Percentiles rank a stretch among this genome's conserved stretches.
Conservation (phyloP, 2,113 vertebrate genomes). For the Polypterus bichir region DNA sequence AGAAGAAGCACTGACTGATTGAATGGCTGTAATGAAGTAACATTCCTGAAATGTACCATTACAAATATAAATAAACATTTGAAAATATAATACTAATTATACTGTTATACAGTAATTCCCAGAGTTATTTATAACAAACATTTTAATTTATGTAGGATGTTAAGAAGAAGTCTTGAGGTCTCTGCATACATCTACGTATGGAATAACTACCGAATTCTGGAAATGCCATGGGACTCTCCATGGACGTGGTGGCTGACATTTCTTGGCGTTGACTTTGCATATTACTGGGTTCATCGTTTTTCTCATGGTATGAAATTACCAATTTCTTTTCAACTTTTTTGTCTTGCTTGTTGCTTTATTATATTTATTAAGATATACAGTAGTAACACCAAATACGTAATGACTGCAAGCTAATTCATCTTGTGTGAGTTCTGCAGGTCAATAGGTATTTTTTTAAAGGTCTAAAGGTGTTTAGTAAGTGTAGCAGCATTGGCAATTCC, state of each 20-base stretch:
- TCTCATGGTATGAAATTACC: slow-evolving; percentile 60
- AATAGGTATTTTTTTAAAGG: too few relatives aligned
- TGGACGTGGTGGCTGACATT: slow-evolving; percentile 84
- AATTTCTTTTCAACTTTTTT: not conserved
- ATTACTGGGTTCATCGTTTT: slow-evolving; percentile 80
- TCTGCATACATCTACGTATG: slow-evolving; percentile 69
- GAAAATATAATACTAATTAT: not conserved
- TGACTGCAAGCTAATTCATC: too few relatives aligned
- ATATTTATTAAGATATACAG: too few relatives aligned
- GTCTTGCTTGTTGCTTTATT: too few relatives aligned
- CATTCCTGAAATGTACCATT: too few relatives aligned
- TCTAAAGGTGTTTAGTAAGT: too few relatives aligned
- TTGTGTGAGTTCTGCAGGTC: too few relatives aligned
- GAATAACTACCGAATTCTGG: slow-evolving; percentile 61
- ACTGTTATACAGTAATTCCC: not conserved
- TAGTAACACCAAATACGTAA: too few relatives aligned
- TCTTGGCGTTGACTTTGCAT: slow-evolving; percentile 72
- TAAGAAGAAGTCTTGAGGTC: slow-evolving; percentile 65
- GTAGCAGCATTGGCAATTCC: too few relatives aligned
- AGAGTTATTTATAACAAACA: not conserved
- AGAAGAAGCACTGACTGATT: too few relatives aligned
- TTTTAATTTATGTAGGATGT: slow-evolving; percentile 43
- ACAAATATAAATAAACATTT: not conserved
- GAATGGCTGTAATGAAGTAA: too few relatives aligned
- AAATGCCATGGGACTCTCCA: slow-evolving; percentile 72